A percentile compares a stretch with the other conserved stretches of the same genome.
These are phyloP conservation scores for Antheraea yamamai DNA, from an alignment of 2,888 invertebrate genomes.

Conservation along the genomic window DNA sequence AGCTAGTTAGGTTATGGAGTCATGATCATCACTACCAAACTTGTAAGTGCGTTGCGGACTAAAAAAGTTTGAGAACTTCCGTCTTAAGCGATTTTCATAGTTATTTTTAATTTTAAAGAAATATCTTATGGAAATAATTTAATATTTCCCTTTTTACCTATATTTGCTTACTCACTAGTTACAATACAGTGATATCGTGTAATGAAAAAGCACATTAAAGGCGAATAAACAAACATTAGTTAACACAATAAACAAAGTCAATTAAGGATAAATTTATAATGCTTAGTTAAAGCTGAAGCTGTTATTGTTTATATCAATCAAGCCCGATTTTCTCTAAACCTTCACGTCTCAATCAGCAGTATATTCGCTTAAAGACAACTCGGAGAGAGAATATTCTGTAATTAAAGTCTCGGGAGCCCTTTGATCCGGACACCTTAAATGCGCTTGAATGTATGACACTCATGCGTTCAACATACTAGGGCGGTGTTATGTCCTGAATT, in stretches of 20 bases:
- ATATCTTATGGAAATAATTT: neutral
- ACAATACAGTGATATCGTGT: neutral
- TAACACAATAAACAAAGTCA: neutral
- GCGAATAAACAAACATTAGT: neutral
- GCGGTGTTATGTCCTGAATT: conserved; percentile 13
- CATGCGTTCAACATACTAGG: conserved; percentile 52
- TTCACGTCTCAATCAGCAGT: conserved; percentile 37
- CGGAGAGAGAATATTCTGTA: conserved; percentile 45
- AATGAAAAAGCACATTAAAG: neutral
- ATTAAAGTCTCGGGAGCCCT: conserved; percentile 58
- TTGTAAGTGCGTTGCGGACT: no score
- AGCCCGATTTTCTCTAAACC: conserved; percentile 23
- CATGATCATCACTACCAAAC: no score
- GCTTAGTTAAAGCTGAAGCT: conserved; percentile 11
- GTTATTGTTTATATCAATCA: conserved; percentile 6
- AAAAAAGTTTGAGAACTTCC: no score
- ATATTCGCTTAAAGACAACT: conserved; percentile 31
- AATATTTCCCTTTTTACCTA: neutral
- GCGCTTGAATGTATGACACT: conserved; percentile 56
- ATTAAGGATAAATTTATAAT: conserved; percentile 8
- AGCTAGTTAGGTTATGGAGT: no score
- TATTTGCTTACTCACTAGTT: neutral
- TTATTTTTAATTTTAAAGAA: no score
- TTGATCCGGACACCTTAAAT: conserved; percentile 67
- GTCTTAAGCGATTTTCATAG: no score